These are phyloP conservation scores for Xiphophorus couchianus DNA, from an alignment of 2,113 vertebrate species.

Conservation along the genomic window DNA sequence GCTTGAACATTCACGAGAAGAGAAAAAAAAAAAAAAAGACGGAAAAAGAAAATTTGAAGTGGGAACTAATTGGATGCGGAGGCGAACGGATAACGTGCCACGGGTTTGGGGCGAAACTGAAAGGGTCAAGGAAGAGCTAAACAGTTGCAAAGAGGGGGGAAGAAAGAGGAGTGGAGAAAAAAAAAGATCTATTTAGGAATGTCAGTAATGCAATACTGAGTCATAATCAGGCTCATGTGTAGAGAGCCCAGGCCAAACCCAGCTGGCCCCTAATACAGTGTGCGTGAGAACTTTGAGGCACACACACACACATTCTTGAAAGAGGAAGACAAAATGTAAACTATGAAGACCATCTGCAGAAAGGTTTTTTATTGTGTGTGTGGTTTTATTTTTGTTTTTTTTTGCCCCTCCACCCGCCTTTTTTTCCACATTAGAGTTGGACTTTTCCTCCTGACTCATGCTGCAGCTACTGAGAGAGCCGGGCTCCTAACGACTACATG, in stretches of 20 bases:
- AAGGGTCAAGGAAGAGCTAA: constrained; percentile 50
- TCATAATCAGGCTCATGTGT: constrained; percentile 81
- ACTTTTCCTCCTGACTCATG: constrained; percentile 26
- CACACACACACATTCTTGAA: background rate
- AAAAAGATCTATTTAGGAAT: constrained; percentile 69
- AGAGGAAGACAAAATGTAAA: constrained; percentile 60
- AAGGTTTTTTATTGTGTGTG: background rate
- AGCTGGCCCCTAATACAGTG: constrained; percentile 73
- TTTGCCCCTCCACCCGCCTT: too few species aligned
- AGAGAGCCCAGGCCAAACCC: constrained; percentile 60
- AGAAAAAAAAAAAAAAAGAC: background rate
- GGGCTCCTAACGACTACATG: background rate
- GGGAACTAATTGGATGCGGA: constrained; percentile 47
- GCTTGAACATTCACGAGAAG: constrained; percentile 38
- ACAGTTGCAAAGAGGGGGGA: background rate
- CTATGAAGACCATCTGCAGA: constrained; percentile 40
- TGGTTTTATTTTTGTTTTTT: too few species aligned
- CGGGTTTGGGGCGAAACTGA: constrained; percentile 41
- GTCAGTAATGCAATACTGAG: constrained; percentile 79
- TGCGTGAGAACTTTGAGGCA: constrained; percentile 56
- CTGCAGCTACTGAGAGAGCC: constrained; percentile 21
- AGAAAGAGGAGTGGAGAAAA: constrained; percentile 29
- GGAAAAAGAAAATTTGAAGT: background rate
- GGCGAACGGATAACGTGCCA: constrained; percentile 52
- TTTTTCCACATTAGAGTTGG: constrained; percentile 1